Percentiles rank a stretch among this genome's conserved stretches.
Conservation (phyloP, 1,140 invertebrate species). For the Calliopsis andreniformis region DNA sequence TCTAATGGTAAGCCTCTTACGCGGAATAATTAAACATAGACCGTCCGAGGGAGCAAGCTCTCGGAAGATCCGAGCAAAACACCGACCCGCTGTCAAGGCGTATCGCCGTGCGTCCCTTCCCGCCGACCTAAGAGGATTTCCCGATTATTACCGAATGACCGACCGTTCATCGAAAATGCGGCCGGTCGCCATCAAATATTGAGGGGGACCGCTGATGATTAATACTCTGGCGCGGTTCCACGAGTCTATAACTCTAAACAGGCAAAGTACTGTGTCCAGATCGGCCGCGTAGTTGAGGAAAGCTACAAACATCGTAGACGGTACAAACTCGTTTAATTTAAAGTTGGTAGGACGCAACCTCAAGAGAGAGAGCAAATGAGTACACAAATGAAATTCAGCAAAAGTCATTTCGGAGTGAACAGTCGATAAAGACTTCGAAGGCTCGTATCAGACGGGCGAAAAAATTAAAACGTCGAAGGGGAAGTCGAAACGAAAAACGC, state of each 20-base stretch:
- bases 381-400: no score
- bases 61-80: conserved; percentile 53
- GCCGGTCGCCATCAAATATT: background rate
- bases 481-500: background rate
- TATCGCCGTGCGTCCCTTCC: background rate
- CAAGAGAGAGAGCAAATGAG: no score
- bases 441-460: background rate
- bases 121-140: conserved; percentile 60
- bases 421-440: no score
- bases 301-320: no score
- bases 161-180: conserved; percentile 33
- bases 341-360: no score
- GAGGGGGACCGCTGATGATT: conserved; percentile 15
- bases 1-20: conserved; percentile 68
- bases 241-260: background rate
- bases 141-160: conserved; percentile 55
- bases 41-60: conserved; percentile 21
- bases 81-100: background rate
- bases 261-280: background rate
- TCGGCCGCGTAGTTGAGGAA: no score
- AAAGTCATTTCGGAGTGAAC: no score
- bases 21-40: conserved; percentile 58
- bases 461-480: conserved; percentile 22
- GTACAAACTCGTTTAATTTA: background rate
- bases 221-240: background rate